These are phyloP conservation scores for Rhipidura dahli DNA, from an alignment of 2,113 vertebrate species.

Conservation along the genomic window DNA sequence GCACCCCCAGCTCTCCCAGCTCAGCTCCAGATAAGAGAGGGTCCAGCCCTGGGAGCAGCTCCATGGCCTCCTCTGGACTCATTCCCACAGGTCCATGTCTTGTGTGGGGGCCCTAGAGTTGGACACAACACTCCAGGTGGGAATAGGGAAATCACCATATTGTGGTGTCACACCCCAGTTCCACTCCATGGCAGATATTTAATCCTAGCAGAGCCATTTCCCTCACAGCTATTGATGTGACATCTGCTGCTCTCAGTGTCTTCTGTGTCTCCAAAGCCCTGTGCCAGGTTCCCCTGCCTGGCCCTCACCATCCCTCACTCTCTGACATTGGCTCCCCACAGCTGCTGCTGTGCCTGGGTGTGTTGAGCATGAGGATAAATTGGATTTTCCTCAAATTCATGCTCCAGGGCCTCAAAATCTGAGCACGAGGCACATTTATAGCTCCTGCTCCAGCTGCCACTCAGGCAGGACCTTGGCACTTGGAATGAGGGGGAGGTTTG, in stretches of 20 bases:
- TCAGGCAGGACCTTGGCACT: neutral
- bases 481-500: accelerated
- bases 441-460: neutral
- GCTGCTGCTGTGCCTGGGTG: neutral
- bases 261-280: neutral
- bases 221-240: neutral
- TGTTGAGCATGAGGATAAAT: neutral
- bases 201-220: neutral
- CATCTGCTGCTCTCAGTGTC: neutral
- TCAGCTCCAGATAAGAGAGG: neutral
- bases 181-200: neutral
- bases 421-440: neutral
- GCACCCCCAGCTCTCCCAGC: neutral
- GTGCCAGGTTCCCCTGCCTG: neutral
- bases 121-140: neutral
- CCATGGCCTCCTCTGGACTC: neutral
- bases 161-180: neutral
- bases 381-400: neutral
- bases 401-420: neutral
- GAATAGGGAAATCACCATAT: neutral
- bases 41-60: neutral
- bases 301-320: neutral
- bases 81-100: neutral
- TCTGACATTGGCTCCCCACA: accelerated
- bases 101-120: neutral